Evolutionary conservation across 2,888 invertebrate species (phyloP), one percentile per base, ranked within the genome.

Genomic region (Sesia bembeciformis): DNA sequence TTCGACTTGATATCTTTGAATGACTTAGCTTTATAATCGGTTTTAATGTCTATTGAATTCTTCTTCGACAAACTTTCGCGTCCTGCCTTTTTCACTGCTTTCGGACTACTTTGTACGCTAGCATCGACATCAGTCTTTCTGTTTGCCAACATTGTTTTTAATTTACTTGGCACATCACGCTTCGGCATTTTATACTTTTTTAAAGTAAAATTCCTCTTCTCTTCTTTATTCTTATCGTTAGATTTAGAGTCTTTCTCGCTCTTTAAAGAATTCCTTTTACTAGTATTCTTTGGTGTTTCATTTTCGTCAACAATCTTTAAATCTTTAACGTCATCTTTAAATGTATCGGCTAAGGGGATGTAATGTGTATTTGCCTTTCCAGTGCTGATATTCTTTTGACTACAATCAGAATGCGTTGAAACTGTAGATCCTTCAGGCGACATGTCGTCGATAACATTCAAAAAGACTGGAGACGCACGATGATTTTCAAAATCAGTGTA

Each of bases 1-100:
- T 96, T 95, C 52, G 97, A 96, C 81, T 97, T 97, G 42, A 97
- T 94, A 76, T 97, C 97, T 81, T 95, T 96, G 62, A 93, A 93
- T 6, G 94, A 92, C 72, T 94, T 94, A 46, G 91, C 90, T 67
- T 93, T 92, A 64, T 92, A 93, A 65, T 95, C 94, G 53, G 86
- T 91, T 80, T 94, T 95, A 92, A 95, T 94, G 53, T 97, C 96
- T 53, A 94, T 93, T 4, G 80, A 72, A 62, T 75, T 84, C 66
- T 87, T 88, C 65, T 89, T 89, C 43, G 77, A 66, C 56, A 84
- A 68, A 66, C 70, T 82, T 71, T 96, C 96, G 92, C 97, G 95
- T 63, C 95, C 93, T 3, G 76, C 85, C 68, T 92, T 93, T 66
- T 91, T 91, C 2, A 90, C 80, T 52, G 90, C 83, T 68, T 92